Base-by-base conservation (phyloP, 1,140 invertebrate genomes). In the Coenobita brevimanus region DNA sequence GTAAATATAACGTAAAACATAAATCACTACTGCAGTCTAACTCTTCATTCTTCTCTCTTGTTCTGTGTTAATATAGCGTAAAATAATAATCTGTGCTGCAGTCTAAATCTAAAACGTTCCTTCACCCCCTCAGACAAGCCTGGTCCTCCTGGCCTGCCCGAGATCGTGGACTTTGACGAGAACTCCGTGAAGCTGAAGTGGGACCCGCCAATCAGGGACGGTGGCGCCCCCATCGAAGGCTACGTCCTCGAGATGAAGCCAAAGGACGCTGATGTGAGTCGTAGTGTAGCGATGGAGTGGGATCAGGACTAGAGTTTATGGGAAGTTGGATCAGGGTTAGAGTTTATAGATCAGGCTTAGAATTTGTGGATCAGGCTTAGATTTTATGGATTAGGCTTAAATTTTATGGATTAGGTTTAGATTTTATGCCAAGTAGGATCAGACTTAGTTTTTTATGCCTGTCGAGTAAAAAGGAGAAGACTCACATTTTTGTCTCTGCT, bases 191-290 rank as follows among this genome's bases (percentile, higher is more conserved):
- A 98, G 92, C 93, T 99, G 0, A 97, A 98, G 92, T 99, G 99
- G 99, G 98, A 99, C 90, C 96, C 95, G 80, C 99, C 99, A 24
- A 95, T 97, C 86, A 94, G 97, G 91, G 98, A 99, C 94, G 98
- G 98, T 50, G 99, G 99, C 15, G 97, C 98, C 60, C 97, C 98
- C 4, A 98, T 99, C 91, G 98, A 96, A 8, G 93, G 97, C 91
- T 99, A 99, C 92, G 94, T 99, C 71, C 97, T 99, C 91, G 97
- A 98, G 93, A 96, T 95, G 92, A 96, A 95, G 91, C 95, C 96
- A 71, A 97, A 96, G 92, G 91, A 91, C 54, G 93, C 94, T 13
- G 90, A 91, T 46, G 84, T 88, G 46, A 82, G 86, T 82, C 15
- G n/a, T 33, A 0, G 41, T 84, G 10, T 50, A 24, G 30, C 30